These are phyloP conservation scores for Nothura maculosa DNA, from an alignment of 2,797 vertebrate species.

Conservation along the genomic window DNA sequence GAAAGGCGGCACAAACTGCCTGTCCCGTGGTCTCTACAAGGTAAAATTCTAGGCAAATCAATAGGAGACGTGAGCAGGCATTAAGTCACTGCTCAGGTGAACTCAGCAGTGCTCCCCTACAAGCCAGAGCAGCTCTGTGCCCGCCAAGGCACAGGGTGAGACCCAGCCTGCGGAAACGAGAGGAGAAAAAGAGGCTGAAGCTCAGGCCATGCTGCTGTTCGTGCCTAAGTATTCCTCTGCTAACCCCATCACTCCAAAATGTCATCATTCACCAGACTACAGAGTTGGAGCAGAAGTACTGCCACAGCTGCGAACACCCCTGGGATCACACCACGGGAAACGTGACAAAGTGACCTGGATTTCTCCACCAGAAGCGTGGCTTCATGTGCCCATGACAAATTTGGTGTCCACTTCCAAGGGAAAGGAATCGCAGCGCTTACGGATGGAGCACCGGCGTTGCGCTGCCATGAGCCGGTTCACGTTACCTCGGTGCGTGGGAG, in stretches of 20 bases:
- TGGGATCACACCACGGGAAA: background rate
- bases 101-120: constrained; percentile 15
- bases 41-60: background rate
- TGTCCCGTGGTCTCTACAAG: background rate
- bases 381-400: background rate
- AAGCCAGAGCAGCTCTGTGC: background rate
- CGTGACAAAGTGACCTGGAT: background rate
- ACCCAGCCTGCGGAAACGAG: constrained; percentile 15
- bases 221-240: background rate
- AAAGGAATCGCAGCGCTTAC: background rate
- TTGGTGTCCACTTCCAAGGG: background rate
- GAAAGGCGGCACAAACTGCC: background rate
- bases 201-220: background rate
- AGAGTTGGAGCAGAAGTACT: background rate
- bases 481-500: constrained; percentile 89
- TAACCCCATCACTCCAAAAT: background rate
- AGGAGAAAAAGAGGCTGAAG: background rate
- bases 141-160: constrained; percentile 16
- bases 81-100: constrained; percentile 10
- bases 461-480: background rate
- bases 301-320: background rate
- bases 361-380: background rate
- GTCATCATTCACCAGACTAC: background rate
- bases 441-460: background rate
- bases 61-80: background rate